Conservation (phyloP, 2,113 vertebrate species). For the Oenanthe melanoleuca region DNA sequence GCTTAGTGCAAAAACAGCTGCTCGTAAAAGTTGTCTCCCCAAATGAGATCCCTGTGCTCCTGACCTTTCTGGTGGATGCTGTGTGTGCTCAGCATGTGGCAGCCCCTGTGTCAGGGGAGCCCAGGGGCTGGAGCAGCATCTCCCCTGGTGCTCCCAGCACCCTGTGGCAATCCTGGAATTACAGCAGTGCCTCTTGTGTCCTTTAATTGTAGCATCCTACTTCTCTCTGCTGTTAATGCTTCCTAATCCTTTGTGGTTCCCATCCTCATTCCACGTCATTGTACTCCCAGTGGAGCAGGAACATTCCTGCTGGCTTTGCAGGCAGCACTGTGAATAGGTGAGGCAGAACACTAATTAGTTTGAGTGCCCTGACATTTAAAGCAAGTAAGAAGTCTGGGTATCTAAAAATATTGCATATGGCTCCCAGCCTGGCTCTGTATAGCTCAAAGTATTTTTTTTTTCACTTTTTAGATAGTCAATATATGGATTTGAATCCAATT, state of each 20-base stretch:
- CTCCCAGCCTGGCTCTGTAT: not conserved
- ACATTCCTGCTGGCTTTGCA: not conserved
- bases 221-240: not conserved
- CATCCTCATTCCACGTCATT: not conserved
- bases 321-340: not conserved
- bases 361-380: slow-evolving; percentile 1
- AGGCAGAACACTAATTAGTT: slow-evolving; percentile 24
- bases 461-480: not conserved
- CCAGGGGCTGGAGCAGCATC: not conserved
- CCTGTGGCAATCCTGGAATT: not conserved
- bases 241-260: not conserved
- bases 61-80: not conserved
- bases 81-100: not conserved
- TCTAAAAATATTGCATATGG: not conserved
- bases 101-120: not conserved
- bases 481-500: not conserved
- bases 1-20: not conserved
- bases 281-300: not conserved
- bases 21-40: not conserved
- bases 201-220: not conserved
- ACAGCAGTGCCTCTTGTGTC: not conserved
- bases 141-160: not conserved
- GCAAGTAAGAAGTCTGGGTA: not conserved
- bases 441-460: not conserved
- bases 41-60: not conserved